These are phyloP conservation scores for Candoia aspera DNA, from an alignment of 2,113 vertebrate genomes.

Conservation along the genomic window DNA sequence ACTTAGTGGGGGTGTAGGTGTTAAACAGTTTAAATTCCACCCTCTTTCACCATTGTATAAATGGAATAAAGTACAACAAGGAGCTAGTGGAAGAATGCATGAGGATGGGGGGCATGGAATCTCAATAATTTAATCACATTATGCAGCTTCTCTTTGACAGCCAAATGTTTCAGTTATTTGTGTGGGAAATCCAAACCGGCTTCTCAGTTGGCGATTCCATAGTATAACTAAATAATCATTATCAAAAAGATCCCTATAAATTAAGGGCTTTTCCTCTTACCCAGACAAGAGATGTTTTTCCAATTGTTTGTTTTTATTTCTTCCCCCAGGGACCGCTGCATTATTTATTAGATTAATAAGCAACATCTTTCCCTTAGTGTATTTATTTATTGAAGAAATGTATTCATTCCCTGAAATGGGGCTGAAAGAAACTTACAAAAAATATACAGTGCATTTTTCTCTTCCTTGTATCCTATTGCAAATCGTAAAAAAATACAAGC, in stretches of 20 bases:
- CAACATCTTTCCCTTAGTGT: too few species aligned
- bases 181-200: not conserved
- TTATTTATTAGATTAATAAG: not conserved
- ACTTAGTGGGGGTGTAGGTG: slow-evolving; percentile 65
- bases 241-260: not conserved
- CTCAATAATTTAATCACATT: slow-evolving; percentile 22
- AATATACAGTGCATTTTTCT: not conserved
- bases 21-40: slow-evolving; percentile 70
- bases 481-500: not conserved
- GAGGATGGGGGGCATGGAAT: not conserved
- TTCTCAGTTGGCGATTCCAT: not conserved
- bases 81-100: not conserved
- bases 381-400: not conserved
- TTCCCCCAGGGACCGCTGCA: not conserved
- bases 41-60: slow-evolving; percentile 22
- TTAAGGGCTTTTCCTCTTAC: not conserved
- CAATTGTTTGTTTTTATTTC: not conserved
- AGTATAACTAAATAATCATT: not conserved
- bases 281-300: not conserved
- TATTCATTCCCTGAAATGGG: not conserved
- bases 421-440: not conserved
- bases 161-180: not conserved
- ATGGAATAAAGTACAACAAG: not conserved
- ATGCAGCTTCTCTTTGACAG: not conserved
- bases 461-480: not conserved